Conservation (phyloP, 1,140 invertebrate species). For the Drosophila ananassae region DNA sequence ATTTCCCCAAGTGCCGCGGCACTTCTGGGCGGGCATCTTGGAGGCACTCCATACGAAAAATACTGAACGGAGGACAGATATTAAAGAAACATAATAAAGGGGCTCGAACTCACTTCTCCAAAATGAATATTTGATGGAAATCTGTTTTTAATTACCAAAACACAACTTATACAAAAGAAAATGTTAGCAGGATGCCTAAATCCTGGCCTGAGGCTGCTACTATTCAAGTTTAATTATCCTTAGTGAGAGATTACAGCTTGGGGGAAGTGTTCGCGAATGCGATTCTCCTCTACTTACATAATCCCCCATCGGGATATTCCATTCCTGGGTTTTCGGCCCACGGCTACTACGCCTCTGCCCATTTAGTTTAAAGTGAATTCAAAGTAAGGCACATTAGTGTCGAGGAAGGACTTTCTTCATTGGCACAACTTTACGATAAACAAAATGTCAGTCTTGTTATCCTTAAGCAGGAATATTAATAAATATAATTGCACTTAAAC, state of each 20-base stretch:
- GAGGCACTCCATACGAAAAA: constrained; percentile 6
- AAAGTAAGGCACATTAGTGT: neutral
- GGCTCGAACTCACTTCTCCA: neutral
- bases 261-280: constrained; percentile 5
- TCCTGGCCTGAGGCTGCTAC: neutral
- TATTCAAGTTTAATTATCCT: constrained; percentile 22
- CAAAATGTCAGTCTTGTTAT: neutral
- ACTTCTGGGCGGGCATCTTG: constrained; percentile 37
- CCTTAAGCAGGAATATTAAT: too few relatives aligned
- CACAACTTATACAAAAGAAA: neutral
- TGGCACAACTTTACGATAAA: neutral
- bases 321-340: neutral
- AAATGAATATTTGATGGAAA: too few relatives aligned
- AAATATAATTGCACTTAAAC: too few relatives aligned
- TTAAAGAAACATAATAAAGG: too few relatives aligned
- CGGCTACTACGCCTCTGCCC: constrained; percentile 9
- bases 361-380: constrained; percentile 26
- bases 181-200: neutral
- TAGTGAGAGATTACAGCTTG: constrained; percentile 2
- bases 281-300: constrained; percentile 29
- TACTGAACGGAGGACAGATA: neutral
- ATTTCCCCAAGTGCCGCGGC: constrained; percentile 40
- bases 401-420: neutral
- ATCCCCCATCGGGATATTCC: constrained; percentile 1
- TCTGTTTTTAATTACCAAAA: neutral